phyloP scores from a whole-genome alignment of 2,797 vertebrate genomes.

The Strix occidentalis region DNA sequence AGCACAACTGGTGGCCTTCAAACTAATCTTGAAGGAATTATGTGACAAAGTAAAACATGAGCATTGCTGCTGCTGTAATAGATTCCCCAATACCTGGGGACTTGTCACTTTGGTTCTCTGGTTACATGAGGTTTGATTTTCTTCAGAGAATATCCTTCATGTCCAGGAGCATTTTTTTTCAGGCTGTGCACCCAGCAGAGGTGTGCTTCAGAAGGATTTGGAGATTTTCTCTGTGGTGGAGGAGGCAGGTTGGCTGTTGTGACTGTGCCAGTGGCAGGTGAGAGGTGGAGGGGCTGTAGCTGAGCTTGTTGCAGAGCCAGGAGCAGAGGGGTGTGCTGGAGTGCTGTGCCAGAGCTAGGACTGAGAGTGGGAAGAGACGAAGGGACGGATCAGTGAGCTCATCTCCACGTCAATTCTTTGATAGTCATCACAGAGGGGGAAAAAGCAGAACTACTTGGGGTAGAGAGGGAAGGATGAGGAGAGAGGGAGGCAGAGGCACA shows the following conservation, averaged over 20 bases:
- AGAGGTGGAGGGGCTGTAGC: neutral
- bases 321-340: neutral
- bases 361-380: neutral
- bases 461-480: neutral
- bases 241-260: neutral
- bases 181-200: neutral
- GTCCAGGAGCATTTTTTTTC: neutral
- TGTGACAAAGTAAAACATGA: neutral
- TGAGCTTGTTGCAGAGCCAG: neutral
- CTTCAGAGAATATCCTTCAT: neutral
- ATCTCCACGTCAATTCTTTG: neutral
- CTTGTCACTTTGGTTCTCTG: neutral
- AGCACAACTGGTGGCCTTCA: neutral
- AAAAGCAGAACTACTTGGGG: neutral
- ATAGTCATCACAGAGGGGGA: neutral
- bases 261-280: neutral
- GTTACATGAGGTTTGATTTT: neutral
- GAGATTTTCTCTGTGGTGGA: neutral
- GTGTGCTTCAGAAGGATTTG: neutral
- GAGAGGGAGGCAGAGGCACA: neutral
- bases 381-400: neutral
- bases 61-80: neutral
- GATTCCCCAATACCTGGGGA: neutral
- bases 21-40: neutral
- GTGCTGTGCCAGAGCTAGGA: neutral